These are phyloP conservation scores for Panagrolaimus sp. DNA, from an alignment of 1,140 invertebrate genomes.

Conservation along the genomic window DNA sequence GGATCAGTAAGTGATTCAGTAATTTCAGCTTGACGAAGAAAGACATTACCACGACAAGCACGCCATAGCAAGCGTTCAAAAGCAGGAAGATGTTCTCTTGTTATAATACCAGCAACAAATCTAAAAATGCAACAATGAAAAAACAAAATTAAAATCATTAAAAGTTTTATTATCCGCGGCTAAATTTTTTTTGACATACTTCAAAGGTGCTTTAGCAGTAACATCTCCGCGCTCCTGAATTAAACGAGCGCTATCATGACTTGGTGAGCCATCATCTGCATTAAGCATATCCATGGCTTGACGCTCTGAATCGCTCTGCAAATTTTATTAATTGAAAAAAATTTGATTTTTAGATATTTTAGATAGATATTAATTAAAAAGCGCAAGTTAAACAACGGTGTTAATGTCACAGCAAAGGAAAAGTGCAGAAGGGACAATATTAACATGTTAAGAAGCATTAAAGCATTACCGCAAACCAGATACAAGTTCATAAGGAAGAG, in stretches of 20 bases:
- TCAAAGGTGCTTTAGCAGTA: conserved; percentile 44
- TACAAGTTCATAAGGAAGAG: too few relatives aligned
- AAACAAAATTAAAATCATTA: neutral
- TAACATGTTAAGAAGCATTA: too few relatives aligned
- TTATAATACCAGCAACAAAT: conserved; percentile 66
- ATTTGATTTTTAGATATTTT: too few relatives aligned
- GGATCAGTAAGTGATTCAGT: conserved; percentile 80
- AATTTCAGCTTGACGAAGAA: conserved; percentile 75
- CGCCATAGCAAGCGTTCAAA: conserved; percentile 98
- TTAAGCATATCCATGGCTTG: conserved; percentile 43
- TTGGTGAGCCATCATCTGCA: conserved; percentile 42
- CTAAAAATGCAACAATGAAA: conserved; percentile 51
- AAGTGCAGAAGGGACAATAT: neutral
- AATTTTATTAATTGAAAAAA: neutral
- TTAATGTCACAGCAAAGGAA: neutral
- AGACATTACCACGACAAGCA: conserved; percentile 80
- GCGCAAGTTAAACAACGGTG: neutral
- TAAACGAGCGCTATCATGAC: conserved; percentile 36
- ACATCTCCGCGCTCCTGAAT: conserved; percentile 43
- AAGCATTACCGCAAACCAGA: too few relatives aligned
- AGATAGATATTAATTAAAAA: too few relatives aligned
- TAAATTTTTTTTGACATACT: conserved; percentile 30
- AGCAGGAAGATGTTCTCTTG: conserved; percentile 81
- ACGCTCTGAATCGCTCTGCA: conserved; percentile 51
- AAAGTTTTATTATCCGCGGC: too few relatives aligned